These are phyloP conservation scores for Cantharis lateralis DNA, from an alignment of 2,888 invertebrate species.

Conservation along the genomic window DNA sequence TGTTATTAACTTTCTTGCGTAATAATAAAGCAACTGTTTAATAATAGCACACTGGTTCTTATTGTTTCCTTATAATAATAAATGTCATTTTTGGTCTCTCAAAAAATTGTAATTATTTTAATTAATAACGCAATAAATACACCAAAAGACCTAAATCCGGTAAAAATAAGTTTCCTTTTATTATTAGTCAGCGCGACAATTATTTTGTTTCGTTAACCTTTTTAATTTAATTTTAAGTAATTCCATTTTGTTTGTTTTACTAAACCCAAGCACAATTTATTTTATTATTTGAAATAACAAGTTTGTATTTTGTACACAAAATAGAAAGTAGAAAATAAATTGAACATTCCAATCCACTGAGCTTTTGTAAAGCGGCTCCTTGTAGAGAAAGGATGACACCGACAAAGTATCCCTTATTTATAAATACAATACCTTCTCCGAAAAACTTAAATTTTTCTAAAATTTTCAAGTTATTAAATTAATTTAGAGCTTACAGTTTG, in stretches of 20 bases:
- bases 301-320: not conserved
- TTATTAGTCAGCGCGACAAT: not conserved
- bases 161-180: not conserved
- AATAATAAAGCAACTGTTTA: conserved; percentile 3
- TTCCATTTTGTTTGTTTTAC: not conserved
- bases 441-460: not conserved
- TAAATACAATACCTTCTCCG: not conserved
- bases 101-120: not conserved
- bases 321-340: conserved; percentile 3
- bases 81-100: not conserved
- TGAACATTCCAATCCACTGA: not conserved
- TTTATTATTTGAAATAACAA: not conserved
- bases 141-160: not conserved
- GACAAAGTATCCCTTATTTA: conserved; percentile 1
- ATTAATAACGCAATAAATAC: not conserved
- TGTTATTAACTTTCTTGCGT: conserved; percentile 18
- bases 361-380: conserved; percentile 3
- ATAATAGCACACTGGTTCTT: not conserved
- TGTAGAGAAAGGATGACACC: conserved; percentile 4
- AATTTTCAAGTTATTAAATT: not conserved
- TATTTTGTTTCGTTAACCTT: not conserved
- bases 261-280: not conserved
- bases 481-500: not conserved
- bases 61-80: not conserved
- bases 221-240: not conserved